A percentile compares a stretch with the other conserved stretches of the same genome.
phyloP scores from a whole-genome alignment of 2,888 invertebrate genomes.

The Arctia plantaginis region DNA sequence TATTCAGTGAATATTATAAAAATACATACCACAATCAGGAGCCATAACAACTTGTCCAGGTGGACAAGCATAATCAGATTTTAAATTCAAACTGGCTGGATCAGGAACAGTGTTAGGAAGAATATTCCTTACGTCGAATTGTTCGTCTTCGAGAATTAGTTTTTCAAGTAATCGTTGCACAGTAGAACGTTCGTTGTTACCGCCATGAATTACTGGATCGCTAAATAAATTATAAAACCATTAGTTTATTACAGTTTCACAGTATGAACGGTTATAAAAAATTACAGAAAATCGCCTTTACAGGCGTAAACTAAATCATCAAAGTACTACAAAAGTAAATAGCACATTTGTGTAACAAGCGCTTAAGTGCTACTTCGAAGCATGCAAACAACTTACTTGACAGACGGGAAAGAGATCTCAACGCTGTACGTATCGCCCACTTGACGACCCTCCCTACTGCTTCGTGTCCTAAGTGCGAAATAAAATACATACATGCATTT shows the following conservation, averaged over 20 bases:
- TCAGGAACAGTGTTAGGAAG: conserved; percentile 98
- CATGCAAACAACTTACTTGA: conserved; percentile 91
- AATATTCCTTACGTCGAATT: conserved; percentile 96
- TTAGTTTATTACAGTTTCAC: conserved; percentile 1
- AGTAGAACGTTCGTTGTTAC: conserved; percentile 94
- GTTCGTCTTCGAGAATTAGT: conserved; percentile 96
- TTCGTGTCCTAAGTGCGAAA: conserved; percentile 89
- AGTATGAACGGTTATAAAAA: neutral
- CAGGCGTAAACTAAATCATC: conserved; percentile 32
- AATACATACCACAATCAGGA: conserved; percentile 93
- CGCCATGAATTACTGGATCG: conserved; percentile 95
- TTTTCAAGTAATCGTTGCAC: conserved; percentile 95
- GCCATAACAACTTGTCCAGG: conserved; percentile 97
- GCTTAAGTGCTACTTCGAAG: conserved; percentile 59
- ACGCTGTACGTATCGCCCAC: conserved; percentile 96
- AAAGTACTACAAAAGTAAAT: conserved; percentile 25
- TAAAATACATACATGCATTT: conserved; percentile 83
- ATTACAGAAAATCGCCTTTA: conserved; percentile 7
- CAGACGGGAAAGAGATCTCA: conserved; percentile 96
- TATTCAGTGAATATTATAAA: neutral
- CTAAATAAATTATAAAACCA: conserved; percentile 79
- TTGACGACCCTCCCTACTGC: conserved; percentile 93
- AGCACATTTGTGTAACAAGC: conserved; percentile 45
- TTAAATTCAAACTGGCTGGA: conserved; percentile 94
- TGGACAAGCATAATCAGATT: conserved; percentile 97